Evolutionary conservation across 1,140 invertebrate genomes (phyloP), one percentile per base, ranked within the genome.

Genomic region (Heliconius himera): DNA sequence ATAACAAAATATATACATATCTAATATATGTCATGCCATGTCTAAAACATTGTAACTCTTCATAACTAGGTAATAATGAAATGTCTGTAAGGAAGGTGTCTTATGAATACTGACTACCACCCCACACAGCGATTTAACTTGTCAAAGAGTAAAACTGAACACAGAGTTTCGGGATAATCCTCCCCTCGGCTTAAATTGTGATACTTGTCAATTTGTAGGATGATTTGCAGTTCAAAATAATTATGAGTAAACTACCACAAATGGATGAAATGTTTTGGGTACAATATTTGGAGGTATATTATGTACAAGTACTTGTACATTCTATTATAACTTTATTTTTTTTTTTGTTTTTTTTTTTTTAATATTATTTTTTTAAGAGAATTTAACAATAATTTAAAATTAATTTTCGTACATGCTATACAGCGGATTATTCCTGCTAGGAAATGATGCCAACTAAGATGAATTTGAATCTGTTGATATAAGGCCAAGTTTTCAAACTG

Each of bases 71-170:
- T 87, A 86, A 88, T 90, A 90, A 91, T 86, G 84, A 90, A 88
- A 87, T 87, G 85, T 83, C 81, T 89, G 83, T 87, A 89, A 89
- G 87, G 87, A 90, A 90, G 88, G 87, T 90, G 84, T 92, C 90
- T 91, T 90, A 90, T 89, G 89, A 91, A 91, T 91, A 90, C 88
- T 85, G 88, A 89, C 89, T 87, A 89, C 87, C 83, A 70, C 70
- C 77, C 82, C 83, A 82, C 82, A 83, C 85, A 85, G 81, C 81
- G 90, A 87, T 91, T 93, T 91, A 92, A 91, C 84, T 91, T 93
- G 92, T 93, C 92, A 93, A 84, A 82, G 81, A 81, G 83, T 91
- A 88, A 92, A 90, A 91, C 92, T 92, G 91, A 87, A 88, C 83
- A 81, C 81, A 60, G 83, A 73, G 66, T 78, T 80, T 77, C 72